Evolutionary conservation across 2,888 invertebrate species (phyloP).

Genomic region (Harpalus rufipes): DNA sequence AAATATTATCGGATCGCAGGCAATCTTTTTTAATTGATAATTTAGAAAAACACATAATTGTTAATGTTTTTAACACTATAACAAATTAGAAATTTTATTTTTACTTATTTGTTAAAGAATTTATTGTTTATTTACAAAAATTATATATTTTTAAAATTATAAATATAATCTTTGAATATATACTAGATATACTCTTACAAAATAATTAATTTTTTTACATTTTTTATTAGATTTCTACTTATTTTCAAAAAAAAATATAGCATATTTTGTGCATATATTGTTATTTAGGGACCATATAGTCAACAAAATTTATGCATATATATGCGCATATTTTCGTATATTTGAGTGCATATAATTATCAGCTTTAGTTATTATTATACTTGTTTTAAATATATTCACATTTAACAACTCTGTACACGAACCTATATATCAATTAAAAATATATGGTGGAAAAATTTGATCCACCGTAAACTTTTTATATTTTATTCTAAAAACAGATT

Average conservation of each 20-base stretch:
- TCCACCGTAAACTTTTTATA: no score
- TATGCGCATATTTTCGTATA: neutral
- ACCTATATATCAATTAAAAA: no score
- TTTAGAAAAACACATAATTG: neutral
- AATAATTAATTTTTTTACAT: no score
- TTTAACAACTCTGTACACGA: no score
- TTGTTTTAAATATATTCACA: no score
- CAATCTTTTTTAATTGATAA: neutral
- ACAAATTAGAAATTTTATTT: neutral
- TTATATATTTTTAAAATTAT: neutral
- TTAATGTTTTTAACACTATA: no score
- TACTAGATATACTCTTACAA: neutral
- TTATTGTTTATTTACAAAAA: neutral
- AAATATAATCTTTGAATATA: neutral
- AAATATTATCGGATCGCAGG: neutral
- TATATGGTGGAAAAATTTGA: no score
- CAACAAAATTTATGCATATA: neutral
- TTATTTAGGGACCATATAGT: neutral
- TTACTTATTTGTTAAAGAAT: neutral
- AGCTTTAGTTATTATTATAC: neutral
- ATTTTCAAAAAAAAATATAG: neutral
- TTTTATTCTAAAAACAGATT: no score
- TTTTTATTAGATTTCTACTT: neutral
- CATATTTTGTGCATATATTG: neutral
- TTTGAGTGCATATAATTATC: neutral